Evolutionary conservation across 2,888 invertebrate species (phyloP).

Genomic region (Limnephilus auricula): DNA sequence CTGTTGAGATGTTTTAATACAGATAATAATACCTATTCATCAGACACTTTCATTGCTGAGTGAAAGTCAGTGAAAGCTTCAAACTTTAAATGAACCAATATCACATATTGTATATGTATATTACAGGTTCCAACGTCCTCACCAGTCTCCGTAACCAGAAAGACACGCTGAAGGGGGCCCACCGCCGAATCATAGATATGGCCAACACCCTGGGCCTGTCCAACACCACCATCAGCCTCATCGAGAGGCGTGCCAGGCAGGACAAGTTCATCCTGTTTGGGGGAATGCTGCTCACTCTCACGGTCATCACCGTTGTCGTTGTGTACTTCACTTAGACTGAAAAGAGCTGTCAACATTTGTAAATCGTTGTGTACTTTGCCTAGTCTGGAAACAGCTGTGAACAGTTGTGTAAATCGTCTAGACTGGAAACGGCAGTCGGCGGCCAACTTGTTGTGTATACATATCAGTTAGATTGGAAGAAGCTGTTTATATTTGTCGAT

Average conservation of each 20-base stretch:
- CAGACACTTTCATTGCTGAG: too few relatives aligned
- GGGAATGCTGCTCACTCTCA: constrained; percentile 90
- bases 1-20: too few relatives aligned
- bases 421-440: background rate
- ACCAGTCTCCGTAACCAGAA: constrained; percentile 90
- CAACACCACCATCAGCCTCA: constrained; percentile 95
- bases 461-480: background rate
- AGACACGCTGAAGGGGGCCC: constrained; percentile 90
- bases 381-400: constrained; percentile 68
- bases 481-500: too few relatives aligned
- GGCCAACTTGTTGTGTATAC: background rate
- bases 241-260: constrained; percentile 90
- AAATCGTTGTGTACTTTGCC: constrained; percentile 81
- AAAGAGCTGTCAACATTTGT: background rate
- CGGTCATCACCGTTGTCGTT: constrained; percentile 88
- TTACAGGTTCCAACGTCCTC: constrained; percentile 83
- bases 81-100: background rate
- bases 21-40: too few relatives aligned
- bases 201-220: constrained; percentile 95
- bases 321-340: constrained; percentile 78
- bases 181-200: constrained; percentile 90
- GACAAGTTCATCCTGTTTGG: constrained; percentile 93
- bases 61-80: background rate
- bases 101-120: background rate
- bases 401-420: constrained; percentile 82